Percentiles rank a stretch among this genome's conserved stretches.
Evolutionary conservation across 2,113 vertebrate genomes (phyloP).

Genomic region (Promerops cafer): DNA sequence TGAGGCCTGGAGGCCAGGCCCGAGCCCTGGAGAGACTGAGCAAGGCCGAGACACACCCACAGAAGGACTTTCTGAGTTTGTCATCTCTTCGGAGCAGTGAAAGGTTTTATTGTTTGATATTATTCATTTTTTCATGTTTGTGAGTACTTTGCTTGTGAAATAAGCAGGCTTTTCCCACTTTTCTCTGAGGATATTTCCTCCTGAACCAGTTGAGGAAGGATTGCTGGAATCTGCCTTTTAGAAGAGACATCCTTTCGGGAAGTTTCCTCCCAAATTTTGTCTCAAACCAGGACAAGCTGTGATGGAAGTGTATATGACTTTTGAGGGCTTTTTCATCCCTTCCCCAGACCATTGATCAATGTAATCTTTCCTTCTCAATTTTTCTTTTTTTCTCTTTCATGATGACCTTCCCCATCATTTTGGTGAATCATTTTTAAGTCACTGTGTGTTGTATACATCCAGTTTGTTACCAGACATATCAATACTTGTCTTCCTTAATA

Average conservation of each 20-base stretch:
- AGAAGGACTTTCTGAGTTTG: background rate
- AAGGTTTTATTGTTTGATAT: background rate
- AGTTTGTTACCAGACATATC: background rate
- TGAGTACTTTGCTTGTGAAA: background rate
- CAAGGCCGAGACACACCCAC: too few species aligned
- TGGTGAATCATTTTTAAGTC: background rate
- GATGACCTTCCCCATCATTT: background rate
- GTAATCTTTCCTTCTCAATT: background rate
- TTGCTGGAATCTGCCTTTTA: background rate
- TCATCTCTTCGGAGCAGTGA: background rate
- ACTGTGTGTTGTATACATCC: background rate
- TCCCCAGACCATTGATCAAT: background rate
- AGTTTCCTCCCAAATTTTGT: background rate
- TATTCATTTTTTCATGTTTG: background rate
- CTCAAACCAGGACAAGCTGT: background rate
- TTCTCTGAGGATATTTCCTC: background rate
- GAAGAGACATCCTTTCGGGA: background rate
- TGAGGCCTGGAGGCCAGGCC: accelerated
- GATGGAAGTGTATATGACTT: background rate
- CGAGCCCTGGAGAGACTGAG: background rate
- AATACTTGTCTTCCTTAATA: background rate
- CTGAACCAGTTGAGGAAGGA: background rate
- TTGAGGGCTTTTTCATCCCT: background rate
- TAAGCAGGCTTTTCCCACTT: background rate
- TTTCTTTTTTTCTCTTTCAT: background rate